A percentile compares a stretch with the other conserved stretches of the same genome.
phyloP scores from a whole-genome alignment of 2,888 invertebrate species.

The Lasioglossum leucozonium region DNA sequence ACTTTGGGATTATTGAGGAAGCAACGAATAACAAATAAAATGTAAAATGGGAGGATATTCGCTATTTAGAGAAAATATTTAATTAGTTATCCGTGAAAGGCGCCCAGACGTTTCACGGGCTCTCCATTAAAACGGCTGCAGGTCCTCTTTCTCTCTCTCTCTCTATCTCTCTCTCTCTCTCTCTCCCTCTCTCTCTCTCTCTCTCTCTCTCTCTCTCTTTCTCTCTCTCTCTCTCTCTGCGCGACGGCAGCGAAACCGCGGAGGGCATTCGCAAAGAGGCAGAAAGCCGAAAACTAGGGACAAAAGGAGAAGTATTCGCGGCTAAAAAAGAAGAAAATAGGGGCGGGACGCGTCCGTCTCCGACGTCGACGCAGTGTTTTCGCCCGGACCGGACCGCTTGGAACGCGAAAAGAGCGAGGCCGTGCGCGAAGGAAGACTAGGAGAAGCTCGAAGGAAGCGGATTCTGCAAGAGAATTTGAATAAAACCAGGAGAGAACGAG shows the following conservation, averaged over 20 bases:
- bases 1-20: not conserved
- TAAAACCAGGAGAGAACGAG: constrained; percentile 51
- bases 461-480: constrained; percentile 65
- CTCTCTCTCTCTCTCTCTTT: too few relatives aligned
- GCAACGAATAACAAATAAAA: not conserved
- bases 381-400: constrained; percentile 27
- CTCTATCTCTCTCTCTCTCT: too few relatives aligned
- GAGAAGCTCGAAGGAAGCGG: constrained; percentile 32
- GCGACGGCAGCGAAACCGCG: not conserved
- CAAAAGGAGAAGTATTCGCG: not conserved
- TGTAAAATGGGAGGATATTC: not conserved
- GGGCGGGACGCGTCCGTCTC: constrained; percentile 5
- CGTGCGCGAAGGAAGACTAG: constrained; percentile 14
- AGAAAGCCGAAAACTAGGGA: not conserved
- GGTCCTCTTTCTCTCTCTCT: not conserved
- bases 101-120: not conserved
- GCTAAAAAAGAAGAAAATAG: constrained; percentile 20
- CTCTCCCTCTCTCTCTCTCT: too few relatives aligned
- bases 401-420: constrained; percentile 31
- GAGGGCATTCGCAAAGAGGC: constrained; percentile 1
- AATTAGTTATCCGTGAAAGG: not conserved
- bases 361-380: constrained; percentile 25
- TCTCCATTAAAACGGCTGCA: not conserved
- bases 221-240: not conserved
- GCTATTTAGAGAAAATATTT: not conserved